phyloP scores from a whole-genome alignment of 2,113 vertebrate genomes.

The Eira barbara region DNA sequence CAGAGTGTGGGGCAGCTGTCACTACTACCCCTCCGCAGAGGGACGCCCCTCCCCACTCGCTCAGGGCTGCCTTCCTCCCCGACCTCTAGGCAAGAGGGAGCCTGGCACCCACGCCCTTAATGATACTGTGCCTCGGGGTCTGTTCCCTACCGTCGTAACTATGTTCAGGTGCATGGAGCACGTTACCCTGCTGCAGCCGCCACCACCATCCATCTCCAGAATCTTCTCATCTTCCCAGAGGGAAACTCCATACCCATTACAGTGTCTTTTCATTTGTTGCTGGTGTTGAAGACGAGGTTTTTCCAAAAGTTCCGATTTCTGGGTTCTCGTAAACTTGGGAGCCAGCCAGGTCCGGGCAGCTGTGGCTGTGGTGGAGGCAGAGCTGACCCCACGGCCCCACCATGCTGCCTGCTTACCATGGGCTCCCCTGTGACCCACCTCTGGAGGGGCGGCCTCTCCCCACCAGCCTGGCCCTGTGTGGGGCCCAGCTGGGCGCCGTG shows the following conservation, averaged over 20 bases:
- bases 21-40: neutral
- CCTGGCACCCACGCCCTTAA: neutral
- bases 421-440: neutral
- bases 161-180: neutral
- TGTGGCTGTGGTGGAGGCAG: neutral
- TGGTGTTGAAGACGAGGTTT: neutral
- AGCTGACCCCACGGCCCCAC: neutral
- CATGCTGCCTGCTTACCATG: fast-evolving
- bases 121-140: neutral
- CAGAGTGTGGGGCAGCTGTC: neutral
- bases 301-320: neutral
- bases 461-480: neutral
- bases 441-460: neutral
- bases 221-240: neutral
- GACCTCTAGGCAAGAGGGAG: neutral
- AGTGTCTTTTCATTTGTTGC: neutral
- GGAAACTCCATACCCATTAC: neutral
- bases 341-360: neutral
- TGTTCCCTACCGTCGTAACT: neutral
- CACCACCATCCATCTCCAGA: neutral
- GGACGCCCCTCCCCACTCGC: fast-evolving
- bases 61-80: neutral
- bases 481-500: neutral
- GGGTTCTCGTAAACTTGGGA: neutral
- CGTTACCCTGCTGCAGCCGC: neutral